Percentiles rank a stretch among this genome's conserved stretches.
Conservation (phyloP, 2,888 invertebrate genomes). For the Polydrusus tereticollis region DNA sequence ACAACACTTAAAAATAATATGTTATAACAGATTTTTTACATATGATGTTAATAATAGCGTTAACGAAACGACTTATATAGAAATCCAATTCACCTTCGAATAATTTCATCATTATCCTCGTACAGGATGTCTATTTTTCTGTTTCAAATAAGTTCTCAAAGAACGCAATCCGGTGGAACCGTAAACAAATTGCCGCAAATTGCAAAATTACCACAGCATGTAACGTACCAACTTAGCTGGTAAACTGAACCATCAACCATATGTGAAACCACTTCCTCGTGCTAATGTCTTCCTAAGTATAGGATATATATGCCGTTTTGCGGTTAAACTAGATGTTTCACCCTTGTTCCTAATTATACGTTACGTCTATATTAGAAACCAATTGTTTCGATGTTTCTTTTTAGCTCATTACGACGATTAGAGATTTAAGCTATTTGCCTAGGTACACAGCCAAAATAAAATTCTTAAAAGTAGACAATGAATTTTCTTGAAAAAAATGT, state of each 20-base stretch:
- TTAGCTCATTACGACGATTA: too few species aligned
- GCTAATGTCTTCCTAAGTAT: constrained; percentile 48
- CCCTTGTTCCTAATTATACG: constrained; percentile 38
- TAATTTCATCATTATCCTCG: neutral
- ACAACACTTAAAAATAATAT: too few species aligned
- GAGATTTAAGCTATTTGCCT: too few species aligned
- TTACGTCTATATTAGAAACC: constrained; percentile 33
- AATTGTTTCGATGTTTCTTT: neutral
- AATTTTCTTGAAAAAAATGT: too few species aligned
- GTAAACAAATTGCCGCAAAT: constrained; percentile 19
- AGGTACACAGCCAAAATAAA: too few species aligned
- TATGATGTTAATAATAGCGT: too few species aligned
- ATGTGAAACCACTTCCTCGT: constrained; percentile 50
- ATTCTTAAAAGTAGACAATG: too few species aligned
- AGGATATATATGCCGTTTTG: constrained; percentile 30
- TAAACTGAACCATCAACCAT: constrained; percentile 38
- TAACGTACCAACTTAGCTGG: constrained; percentile 19
- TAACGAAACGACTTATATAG: too few species aligned
- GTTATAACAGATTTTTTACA: too few species aligned
- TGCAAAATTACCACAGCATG: constrained; percentile 27
- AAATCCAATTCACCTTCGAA: too few species aligned
- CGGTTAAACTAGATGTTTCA: constrained; percentile 33
- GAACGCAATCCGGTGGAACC: constrained; percentile 18
- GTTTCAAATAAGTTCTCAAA: constrained; percentile 18
- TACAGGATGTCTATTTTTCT: neutral